Percentiles rank a stretch among this genome's conserved stretches.
These are phyloP conservation scores for Hippasteria phrygiana DNA, from an alignment of 53 echinoderm and acorn worm species.

Conservation along the genomic window DNA sequence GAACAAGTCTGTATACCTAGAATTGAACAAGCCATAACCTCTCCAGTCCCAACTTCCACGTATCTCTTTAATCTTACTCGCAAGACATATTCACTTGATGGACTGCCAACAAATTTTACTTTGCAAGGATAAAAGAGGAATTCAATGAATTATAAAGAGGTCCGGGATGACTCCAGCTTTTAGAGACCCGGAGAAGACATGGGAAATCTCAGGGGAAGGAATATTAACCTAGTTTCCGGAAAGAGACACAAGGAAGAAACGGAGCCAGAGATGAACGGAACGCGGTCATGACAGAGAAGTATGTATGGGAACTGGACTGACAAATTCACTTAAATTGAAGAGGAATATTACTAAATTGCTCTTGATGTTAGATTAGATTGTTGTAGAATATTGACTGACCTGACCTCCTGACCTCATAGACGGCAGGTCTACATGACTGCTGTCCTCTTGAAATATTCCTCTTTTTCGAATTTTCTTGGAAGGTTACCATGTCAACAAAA, in stretches of 20 bases:
- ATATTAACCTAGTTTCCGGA: constrained; percentile 44
- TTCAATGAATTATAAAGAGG: constrained; percentile 26
- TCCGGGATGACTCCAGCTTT: background rate
- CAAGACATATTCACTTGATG: constrained; percentile 43
- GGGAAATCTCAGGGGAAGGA: background rate
- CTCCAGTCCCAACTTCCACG: background rate
- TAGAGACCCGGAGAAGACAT: background rate
- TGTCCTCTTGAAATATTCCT: no score
- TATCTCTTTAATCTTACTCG: constrained; percentile 21
- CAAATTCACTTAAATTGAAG: no score
- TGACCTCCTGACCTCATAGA: no score
- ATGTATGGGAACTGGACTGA: background rate
- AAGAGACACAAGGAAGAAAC: background rate
- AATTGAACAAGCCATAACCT: background rate
- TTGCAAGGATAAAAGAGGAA: background rate
- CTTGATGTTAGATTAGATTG: no score
- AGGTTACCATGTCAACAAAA: background rate
- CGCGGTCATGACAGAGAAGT: background rate
- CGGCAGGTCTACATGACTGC: no score
- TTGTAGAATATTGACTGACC: no score
- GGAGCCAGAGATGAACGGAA: background rate
- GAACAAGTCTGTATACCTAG: background rate
- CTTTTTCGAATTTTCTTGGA: background rate
- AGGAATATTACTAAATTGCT: no score
- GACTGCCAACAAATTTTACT: constrained; percentile 28